Evolutionary conservation across 2,797 vertebrate species (phyloP).

Genomic region (Hypotaenidia okinawae): DNA sequence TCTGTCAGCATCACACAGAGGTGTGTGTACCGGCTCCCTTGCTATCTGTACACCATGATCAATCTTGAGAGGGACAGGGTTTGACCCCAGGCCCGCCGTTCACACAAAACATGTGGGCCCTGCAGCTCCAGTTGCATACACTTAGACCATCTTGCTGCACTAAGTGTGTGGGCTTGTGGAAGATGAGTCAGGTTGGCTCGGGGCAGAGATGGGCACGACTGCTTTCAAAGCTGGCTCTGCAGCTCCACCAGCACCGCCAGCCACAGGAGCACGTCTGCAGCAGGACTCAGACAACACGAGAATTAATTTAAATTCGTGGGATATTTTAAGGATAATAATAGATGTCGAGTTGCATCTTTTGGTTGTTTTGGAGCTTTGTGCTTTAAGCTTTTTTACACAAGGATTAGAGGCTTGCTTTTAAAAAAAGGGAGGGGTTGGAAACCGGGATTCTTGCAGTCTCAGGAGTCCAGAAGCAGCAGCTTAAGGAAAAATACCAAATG

Average conservation of each 20-base stretch:
- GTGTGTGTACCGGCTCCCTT: fast-evolving
- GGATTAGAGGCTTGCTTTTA: conserved; percentile 33
- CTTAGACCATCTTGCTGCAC: neutral
- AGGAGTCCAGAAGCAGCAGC: conserved; percentile 40
- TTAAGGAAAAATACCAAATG: conserved; percentile 57
- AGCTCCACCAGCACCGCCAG: fast-evolving
- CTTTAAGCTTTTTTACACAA: conserved; percentile 53
- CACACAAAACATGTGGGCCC: fast-evolving
- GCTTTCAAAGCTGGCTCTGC: neutral
- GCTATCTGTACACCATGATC: fast-evolving
- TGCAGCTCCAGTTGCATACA: neutral
- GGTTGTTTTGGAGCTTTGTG: conserved; percentile 51
- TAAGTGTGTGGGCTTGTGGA: neutral
- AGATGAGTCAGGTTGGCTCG: neutral
- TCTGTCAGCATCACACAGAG: neutral
- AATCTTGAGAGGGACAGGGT: neutral
- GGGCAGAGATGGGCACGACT: neutral
- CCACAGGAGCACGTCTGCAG: neutral
- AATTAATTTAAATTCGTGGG: neutral
- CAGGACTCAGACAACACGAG: neutral
- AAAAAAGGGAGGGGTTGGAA: conserved; percentile 18
- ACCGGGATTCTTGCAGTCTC: conserved; percentile 25
- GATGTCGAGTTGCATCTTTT: conserved; percentile 24
- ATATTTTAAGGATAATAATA: conserved; percentile 54
- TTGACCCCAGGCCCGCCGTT: neutral